Percentiles rank a stretch among this genome's conserved stretches.
These are phyloP conservation scores for Drosophila bipectinata DNA, from an alignment of 1,140 invertebrate species.

Conservation along the genomic window DNA sequence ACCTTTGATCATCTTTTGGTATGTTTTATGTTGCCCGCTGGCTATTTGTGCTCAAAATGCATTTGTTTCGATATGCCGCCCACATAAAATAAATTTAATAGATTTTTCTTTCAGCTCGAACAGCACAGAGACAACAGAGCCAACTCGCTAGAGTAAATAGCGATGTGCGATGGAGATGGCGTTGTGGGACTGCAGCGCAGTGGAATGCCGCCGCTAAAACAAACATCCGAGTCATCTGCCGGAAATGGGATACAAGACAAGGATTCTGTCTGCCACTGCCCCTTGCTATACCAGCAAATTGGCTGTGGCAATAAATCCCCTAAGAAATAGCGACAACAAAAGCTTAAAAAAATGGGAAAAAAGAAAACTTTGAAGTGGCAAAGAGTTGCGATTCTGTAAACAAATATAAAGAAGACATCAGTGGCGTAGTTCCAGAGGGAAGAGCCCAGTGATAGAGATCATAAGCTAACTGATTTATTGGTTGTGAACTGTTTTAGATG, in stretches of 20 bases:
- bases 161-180: constrained; percentile 2
- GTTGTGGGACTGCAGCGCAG: constrained; percentile 11
- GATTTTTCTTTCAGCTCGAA: constrained; percentile 30
- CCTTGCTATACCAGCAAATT: constrained; percentile 24
- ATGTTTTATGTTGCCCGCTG: constrained; percentile 27
- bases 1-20: constrained; percentile 41
- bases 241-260: constrained; percentile 58
- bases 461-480: constrained; percentile 17
- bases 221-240: constrained; percentile 68
- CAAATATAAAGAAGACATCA: constrained; percentile 52
- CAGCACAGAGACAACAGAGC: background rate
- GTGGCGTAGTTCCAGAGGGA: background rate
- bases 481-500: background rate
- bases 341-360: background rate
- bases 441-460: constrained; percentile 1
- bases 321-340: constrained; percentile 22
- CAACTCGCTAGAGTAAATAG: constrained; percentile 33
- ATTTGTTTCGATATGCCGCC: constrained; percentile 45
- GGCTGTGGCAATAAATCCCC: constrained; percentile 43
- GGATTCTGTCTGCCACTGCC: constrained; percentile 27
- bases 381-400: constrained; percentile 71
- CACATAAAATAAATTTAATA: constrained; percentile 42
- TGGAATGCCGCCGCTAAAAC: constrained; percentile 50
- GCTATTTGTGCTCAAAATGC: constrained; percentile 54
- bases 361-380: constrained; percentile 64